Evolutionary conservation across 2,113 vertebrate genomes (phyloP).

Genomic region (Camelus dromedarius): DNA sequence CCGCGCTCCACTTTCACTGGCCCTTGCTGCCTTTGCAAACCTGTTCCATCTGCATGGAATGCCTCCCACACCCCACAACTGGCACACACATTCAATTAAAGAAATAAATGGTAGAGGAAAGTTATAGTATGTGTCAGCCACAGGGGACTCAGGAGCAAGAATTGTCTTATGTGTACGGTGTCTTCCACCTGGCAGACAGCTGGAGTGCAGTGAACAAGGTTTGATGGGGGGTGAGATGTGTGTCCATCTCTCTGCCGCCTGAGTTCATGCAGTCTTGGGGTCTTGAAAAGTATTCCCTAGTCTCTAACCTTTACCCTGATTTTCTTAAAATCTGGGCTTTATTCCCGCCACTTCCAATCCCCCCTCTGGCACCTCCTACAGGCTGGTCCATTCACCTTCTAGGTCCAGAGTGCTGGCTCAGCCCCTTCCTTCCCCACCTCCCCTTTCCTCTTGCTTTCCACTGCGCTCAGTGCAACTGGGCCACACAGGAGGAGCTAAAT

Average conservation of each 20-base stretch:
- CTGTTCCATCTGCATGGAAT: not conserved
- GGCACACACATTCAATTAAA: not conserved
- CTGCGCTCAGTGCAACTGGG: conserved; percentile 58
- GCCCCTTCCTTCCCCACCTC: not conserved
- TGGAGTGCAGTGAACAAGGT: not conserved
- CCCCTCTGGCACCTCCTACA: not conserved
- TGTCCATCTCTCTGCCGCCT: not conserved
- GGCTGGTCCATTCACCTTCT: not conserved
- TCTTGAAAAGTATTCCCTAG: not conserved
- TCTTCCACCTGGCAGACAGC: not conserved
- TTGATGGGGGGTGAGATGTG: not conserved
- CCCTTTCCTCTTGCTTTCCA: not conserved
- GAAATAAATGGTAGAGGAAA: not conserved
- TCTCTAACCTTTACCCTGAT: not conserved
- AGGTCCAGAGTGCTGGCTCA: not conserved
- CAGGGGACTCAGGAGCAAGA: not conserved
- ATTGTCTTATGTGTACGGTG: too few species aligned
- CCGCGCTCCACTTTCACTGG: rapidly evolving
- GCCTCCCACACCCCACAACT: not conserved
- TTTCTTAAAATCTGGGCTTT: not conserved
- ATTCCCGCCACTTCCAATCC: not conserved
- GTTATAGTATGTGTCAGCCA: not conserved
- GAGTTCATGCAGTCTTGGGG: not conserved
- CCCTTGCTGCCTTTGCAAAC: not conserved
- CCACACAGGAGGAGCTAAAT: conserved; percentile 63